Base-by-base conservation (phyloP, 2,797 vertebrate genomes). In the Orientallactaga sibirica region DNA sequence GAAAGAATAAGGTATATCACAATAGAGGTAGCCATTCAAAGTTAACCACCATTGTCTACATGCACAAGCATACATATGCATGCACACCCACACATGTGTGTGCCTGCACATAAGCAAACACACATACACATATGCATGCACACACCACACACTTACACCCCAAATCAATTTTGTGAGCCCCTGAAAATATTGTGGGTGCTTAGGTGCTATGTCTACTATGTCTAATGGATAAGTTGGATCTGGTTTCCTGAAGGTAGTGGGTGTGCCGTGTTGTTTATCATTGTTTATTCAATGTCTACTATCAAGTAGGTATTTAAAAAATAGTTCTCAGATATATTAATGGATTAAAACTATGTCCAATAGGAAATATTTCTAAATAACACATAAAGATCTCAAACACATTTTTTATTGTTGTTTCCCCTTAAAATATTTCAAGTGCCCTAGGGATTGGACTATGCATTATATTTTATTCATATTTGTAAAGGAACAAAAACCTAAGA, bases 341-440 rank as follows among this genome's bases (percentile, higher is more conserved):
- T 71, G 16, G 25, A 71, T 86, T 89, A 71, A 83, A 93, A 48
- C 71, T 84, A 92, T 92, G n/a, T 22, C 68, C 58, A 88, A 62
- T 10, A 90, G 80, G 5, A 75, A 80, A 3, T 29, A 66, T 90
- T 94, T 92, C 41, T 90, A 94, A 94, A 90, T 84, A 86, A 6
- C 37, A 85, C 7, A 73, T 24, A 64, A 68, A 77, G 24, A 81
- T 48, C 77, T 94, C 18, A 66, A 77, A 75, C 9, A 92, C 80
- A 86, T 37, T 86, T 76, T 68, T 66, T 64, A 2, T 43, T 61
- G 24, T 19, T 86, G 18, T 81, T 64, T 5, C 37, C 12, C n/a
- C 11, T 25, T 20, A 86, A 55, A 70, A 12, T 19, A 86, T 4
- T 68, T 25, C 7, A 48, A 79, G 15, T 20, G 70, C 43, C 12